Evolutionary conservation across 2,888 invertebrate species (phyloP).

Genomic region (Octonoba sinensis): DNA sequence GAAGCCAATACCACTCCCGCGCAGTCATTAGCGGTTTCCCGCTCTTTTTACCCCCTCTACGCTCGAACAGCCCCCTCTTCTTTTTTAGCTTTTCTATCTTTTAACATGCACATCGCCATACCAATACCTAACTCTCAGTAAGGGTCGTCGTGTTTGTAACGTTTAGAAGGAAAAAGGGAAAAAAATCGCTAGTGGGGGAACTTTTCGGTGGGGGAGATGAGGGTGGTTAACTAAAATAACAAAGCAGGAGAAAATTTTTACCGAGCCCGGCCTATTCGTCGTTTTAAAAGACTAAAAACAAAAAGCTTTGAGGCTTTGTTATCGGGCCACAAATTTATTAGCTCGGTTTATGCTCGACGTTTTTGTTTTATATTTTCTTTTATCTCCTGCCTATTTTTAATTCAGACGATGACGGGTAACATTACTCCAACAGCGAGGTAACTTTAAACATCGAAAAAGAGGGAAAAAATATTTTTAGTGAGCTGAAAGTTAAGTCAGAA

Average conservation of each 20-base stretch:
- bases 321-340: constrained; percentile 61
- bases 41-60: constrained; percentile 30
- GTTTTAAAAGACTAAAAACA: constrained; percentile 46
- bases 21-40: constrained; percentile 52
- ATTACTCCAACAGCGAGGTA: constrained; percentile 37
- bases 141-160: constrained; percentile 29
- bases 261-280: constrained; percentile 38
- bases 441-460: constrained; percentile 34
- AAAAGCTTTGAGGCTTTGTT: constrained; percentile 52
- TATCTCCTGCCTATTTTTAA: constrained; percentile 54
- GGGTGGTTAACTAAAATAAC: constrained; percentile 43
- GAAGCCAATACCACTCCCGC: constrained; percentile 60
- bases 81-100: constrained; percentile 32
- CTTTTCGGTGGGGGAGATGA: constrained; percentile 23
- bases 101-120: constrained; percentile 31
- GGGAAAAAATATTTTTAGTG: constrained; percentile 22
- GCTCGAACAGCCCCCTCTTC: constrained; percentile 2
- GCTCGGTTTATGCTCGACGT: constrained; percentile 40
- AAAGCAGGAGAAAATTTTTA: constrained; percentile 35
- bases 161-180: constrained; percentile 28
- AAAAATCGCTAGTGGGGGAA: constrained; percentile 17
- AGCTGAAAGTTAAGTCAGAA: constrained; percentile 38
- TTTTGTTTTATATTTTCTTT: constrained; percentile 36
- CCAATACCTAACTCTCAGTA: constrained; percentile 45
- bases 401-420: constrained; percentile 48